Evolutionary conservation across 2,888 invertebrate genomes (phyloP).

Genomic region (Gymnoscelis rufifasciata): DNA sequence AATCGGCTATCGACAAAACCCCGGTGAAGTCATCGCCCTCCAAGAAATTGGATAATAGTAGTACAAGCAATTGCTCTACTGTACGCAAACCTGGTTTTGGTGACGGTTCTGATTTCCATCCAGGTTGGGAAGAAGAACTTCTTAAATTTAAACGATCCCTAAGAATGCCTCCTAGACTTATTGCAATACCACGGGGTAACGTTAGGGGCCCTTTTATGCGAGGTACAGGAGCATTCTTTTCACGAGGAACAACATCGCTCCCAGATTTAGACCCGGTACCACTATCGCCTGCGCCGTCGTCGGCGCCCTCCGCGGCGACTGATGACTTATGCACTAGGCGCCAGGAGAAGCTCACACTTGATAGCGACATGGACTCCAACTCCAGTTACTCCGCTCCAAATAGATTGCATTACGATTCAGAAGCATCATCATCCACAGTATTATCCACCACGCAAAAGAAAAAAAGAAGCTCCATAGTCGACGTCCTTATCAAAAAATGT

Average conservation of each 20-base stretch:
- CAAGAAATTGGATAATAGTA: conserved; percentile 57
- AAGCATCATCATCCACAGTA: conserved; percentile 83
- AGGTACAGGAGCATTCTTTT: conserved; percentile 62
- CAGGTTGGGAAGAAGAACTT: conserved; percentile 91
- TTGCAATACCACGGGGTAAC: conserved; percentile 84
- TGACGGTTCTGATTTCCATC: conserved; percentile 85
- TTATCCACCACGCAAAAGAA: conserved; percentile 78
- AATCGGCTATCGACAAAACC: conserved; percentile 46
- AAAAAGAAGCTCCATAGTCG: conserved; percentile 80
- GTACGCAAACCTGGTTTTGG: conserved; percentile 81
- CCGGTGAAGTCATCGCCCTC: conserved; percentile 53
- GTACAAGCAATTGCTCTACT: conserved; percentile 55
- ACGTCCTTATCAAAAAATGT: conserved; percentile 83
- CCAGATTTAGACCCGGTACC: conserved; percentile 88
- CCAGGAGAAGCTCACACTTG: conserved; percentile 70
- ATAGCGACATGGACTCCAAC: conserved; percentile 84
- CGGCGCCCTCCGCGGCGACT: conserved; percentile 78
- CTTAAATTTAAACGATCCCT: conserved; percentile 89
- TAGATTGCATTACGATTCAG: conserved; percentile 82
- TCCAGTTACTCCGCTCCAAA: conserved; percentile 80
- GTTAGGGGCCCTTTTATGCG: conserved; percentile 77
- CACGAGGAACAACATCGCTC: conserved; percentile 85
- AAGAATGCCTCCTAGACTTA: conserved; percentile 88
- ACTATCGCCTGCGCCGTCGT: conserved; percentile 83
- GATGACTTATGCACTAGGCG: conserved; percentile 74